Evolutionary conservation across 2,888 invertebrate species (phyloP).

Genomic region (Spisula solida): DNA sequence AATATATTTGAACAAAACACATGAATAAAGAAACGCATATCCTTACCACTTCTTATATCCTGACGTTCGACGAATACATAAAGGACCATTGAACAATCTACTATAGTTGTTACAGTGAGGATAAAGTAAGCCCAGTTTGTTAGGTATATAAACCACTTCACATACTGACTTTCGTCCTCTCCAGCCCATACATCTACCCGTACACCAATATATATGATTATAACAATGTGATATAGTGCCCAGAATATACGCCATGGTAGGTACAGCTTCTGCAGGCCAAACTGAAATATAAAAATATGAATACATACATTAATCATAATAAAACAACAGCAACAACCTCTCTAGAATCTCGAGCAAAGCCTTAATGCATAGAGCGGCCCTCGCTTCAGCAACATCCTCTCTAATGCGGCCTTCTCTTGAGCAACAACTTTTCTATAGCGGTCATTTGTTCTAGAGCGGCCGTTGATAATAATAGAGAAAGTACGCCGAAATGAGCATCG

Average conservation of each 20-base stretch:
- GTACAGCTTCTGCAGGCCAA: constrained; percentile 67
- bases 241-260: constrained; percentile 75
- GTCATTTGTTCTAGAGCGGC: no score
- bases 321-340: no score
- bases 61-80: constrained; percentile 60
- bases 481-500: no score
- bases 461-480: no score
- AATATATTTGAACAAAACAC: no score
- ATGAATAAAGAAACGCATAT: no score
- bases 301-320: no score
- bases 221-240: constrained; percentile 73
- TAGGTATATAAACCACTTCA: constrained; percentile 80
- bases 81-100: constrained; percentile 71
- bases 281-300: constrained; percentile 60
- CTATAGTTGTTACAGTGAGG: constrained; percentile 74
- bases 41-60: constrained; percentile 71
- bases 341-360: no score
- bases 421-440: no score
- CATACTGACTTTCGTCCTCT: constrained; percentile 61
- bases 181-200: constrained; percentile 72
- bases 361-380: no score
- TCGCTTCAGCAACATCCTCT: no score
- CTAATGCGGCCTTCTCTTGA: neutral
- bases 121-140: constrained; percentile 79
- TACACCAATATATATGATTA: constrained; percentile 73